Evolutionary conservation across 37 sponge, comb jelly and placozoan genomes (phyloP), one percentile per base, ranked within the genome.

Genomic region (Bolinopsis microptera): DNA sequence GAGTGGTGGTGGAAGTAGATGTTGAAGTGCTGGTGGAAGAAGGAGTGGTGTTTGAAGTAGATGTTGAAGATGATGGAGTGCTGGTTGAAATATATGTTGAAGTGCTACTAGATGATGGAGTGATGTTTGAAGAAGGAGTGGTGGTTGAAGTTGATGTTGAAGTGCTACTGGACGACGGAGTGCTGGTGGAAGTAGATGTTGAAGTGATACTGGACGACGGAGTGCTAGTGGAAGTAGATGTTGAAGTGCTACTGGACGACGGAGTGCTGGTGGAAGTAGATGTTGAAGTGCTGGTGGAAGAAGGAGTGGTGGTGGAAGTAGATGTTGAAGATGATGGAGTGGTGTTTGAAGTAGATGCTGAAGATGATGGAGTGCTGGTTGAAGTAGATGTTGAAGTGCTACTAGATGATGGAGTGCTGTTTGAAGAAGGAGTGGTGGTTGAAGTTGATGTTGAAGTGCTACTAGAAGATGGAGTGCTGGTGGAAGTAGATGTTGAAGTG

Each of bases 271-370:
- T n/a, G 31, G 75, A n/a, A n/a, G n/a, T n/a, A n/a, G n/a, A 30
- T n/a, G 75, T 72, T 30, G 75, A 30, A 28, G 31, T 24, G 18
- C 31, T 72, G 31, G n/a, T 72, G 13, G 75, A 30, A 23, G 75
- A 72, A 23, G 75, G 75, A 72, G 75, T 72, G 26, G 75, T 72
- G 26, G 75, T 72, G 26, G 31, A 30, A 72, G 26, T 72, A n/a
- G 75, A 30, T n/a, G 75, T 72, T 72, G 75, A 72, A 30, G 75
- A 28, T 30, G 75, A 30, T 72, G 5, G 31, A 30, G 75, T 72
- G 26, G 3, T 28, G 26, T 8, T n/a, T 5, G 75, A 72, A 72
- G 75, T 72, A 21, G 75, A 30, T n/a, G 75, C 18, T 72, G 75
- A 72, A 30, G 75, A 28, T 30, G 75, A 30, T n/a, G 75, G 26